Evolutionary conservation across 2,797 vertebrate genomes (phyloP), one percentile per base, ranked within the genome.

Genomic region (Ciconia nigra): DNA sequence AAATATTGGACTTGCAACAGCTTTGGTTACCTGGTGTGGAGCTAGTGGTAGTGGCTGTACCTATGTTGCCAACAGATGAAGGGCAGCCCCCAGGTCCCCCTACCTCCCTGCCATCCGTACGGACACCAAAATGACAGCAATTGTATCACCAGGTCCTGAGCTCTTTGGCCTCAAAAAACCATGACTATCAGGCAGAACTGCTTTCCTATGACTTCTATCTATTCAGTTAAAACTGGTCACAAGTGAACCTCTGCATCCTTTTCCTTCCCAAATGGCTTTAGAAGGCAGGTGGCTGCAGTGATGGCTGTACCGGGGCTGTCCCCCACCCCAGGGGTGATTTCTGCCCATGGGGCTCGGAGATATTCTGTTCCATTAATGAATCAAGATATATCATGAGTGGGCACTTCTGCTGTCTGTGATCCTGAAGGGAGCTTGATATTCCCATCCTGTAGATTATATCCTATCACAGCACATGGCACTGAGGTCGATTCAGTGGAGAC

Each of bases 21-120:
- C 54, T 88, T 88, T 69, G 58, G 46, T 90, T 57, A 83, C 79
- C 71, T 89, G 47, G 4, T 51, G 63, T 44, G 59, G 76, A 95
- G 63, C 55, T 49, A 70, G 25, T 5, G 18, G 44, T 42, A 54
- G 59, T 11, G 49, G 44, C 39, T 44, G 15, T 20, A 71, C 16
- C 15, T 52, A 5, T 6, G 20, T 4, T 54, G n/a, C 35, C 59
- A 41, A 37, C 3, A 55, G 49, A 31, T 4, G 16, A 69, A 80
- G 33, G 39, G 61, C 35, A 89, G 35, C 17, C 58, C 46, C 15
- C 18, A 24, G 19, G 25, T 52, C 4, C 3, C 54, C 10, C n/a
- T 46, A 22, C 24, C 29, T 65, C 33, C 46, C 71, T 70, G 67
- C 22, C 22, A 57, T 39, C 49, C 35, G 39, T 7, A 57, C 0